phyloP scores from a whole-genome alignment of 2,797 vertebrate genomes.

The Morelia viridis region DNA sequence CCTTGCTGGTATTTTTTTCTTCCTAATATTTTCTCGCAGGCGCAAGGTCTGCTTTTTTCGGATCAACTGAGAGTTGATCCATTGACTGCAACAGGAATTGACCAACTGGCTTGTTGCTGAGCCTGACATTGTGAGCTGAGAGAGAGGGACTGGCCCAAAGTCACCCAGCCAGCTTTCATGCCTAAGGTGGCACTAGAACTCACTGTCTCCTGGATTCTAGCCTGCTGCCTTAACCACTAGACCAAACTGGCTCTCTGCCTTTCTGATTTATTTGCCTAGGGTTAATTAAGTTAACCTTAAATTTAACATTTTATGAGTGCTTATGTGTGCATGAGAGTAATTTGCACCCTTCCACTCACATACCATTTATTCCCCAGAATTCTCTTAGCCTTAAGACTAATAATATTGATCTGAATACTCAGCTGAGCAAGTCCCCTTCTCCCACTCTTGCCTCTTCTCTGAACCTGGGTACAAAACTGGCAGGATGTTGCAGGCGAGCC shows the following conservation, averaged over 20 bases:
- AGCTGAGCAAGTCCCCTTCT: not conserved
- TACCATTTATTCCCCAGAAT: not conserved
- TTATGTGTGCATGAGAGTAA: not conserved
- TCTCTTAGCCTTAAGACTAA: not conserved
- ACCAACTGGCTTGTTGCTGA: too few species aligned
- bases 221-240: too few species aligned
- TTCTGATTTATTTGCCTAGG: not conserved
- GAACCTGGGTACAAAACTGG: not conserved
- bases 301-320: not conserved
- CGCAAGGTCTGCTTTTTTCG: too few species aligned
- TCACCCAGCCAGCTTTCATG: too few species aligned
- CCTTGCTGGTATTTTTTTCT: not conserved
- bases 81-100: too few species aligned
- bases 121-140: too few species aligned
- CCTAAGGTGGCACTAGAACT: too few species aligned
- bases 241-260: not conserved
- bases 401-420: not conserved
- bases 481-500: not conserved
- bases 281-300: not conserved
- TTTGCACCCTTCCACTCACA: not conserved
- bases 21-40: too few species aligned
- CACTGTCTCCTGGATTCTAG: too few species aligned
- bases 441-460: not conserved
- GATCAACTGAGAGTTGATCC: too few species aligned
- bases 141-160: too few species aligned